A percentile compares a stretch with the other conserved stretches of the same genome.
phyloP scores from a whole-genome alignment of 2,113 vertebrate species.

The Caretta caretta region DNA sequence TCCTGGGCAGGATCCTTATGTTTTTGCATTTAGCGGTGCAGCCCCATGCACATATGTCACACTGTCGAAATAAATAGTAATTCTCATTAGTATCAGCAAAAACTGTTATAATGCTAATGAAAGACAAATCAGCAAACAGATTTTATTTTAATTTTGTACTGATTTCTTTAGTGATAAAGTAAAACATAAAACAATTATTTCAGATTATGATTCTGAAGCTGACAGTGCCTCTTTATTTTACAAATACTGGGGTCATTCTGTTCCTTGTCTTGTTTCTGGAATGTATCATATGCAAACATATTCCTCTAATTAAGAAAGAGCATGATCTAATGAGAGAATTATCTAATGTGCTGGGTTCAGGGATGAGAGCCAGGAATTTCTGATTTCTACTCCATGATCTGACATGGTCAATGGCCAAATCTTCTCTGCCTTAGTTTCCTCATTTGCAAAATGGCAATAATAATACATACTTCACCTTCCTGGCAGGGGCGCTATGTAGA shows the following conservation, averaged over 20 bases:
- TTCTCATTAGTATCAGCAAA: not conserved
- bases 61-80: not conserved
- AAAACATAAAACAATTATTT: not conserved
- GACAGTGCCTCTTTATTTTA: not conserved
- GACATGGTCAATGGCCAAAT: not conserved
- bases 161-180: not conserved
- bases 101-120: not conserved
- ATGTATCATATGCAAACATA: not conserved
- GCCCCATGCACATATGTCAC: not conserved
- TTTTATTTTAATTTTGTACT: not conserved
- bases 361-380: not conserved
- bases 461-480: not conserved
- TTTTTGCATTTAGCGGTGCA: not conserved
- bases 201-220: not conserved
- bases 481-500: not conserved
- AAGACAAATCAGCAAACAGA: not conserved
- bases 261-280: not conserved
- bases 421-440: not conserved
- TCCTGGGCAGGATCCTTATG: not conserved
- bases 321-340: not conserved
- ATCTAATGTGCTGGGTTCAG: not conserved
- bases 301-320: not conserved
- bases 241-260: not conserved
- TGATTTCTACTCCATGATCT: not conserved
- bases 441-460: constrained; percentile 29